Percentiles rank a stretch among this genome's conserved stretches.
Evolutionary conservation across 2,888 invertebrate species (phyloP).

Genomic region (Luperina nickerlii): DNA sequence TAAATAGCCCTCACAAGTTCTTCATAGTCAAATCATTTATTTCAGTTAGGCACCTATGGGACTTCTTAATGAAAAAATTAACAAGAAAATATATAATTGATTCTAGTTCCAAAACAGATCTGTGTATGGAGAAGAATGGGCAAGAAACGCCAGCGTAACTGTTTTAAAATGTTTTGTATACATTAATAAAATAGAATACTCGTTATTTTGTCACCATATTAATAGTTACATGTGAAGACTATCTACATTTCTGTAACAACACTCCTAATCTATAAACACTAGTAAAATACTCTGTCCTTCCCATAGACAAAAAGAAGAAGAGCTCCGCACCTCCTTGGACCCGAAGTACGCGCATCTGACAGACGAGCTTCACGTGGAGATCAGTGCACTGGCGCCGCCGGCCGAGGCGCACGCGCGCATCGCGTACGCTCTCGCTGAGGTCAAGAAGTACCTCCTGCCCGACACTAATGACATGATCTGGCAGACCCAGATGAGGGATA

Average conservation of each 20-base stretch:
- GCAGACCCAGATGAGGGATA: constrained; percentile 95
- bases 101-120: too few species aligned
- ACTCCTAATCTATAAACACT: background rate
- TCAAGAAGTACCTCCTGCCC: constrained; percentile 93
- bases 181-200: too few species aligned
- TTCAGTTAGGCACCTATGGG: too few species aligned
- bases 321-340: constrained; percentile 94
- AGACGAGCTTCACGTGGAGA: constrained; percentile 97
- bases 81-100: too few species aligned
- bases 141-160: too few species aligned
- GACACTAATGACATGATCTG: constrained; percentile 95
- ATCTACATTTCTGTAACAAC: background rate
- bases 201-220: background rate
- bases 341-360: constrained; percentile 96
- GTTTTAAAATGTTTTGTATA: too few species aligned
- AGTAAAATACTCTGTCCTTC: background rate
- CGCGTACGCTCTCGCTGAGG: constrained; percentile 95
- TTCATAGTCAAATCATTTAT: too few species aligned
- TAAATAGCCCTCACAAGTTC: too few species aligned
- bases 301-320: constrained; percentile 93
- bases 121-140: too few species aligned
- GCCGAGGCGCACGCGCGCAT: constrained; percentile 96
- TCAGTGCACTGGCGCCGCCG: constrained; percentile 96
- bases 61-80: too few species aligned
- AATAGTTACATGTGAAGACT: background rate